Evolutionary conservation across 2,797 vertebrate species (phyloP).

Genomic region (Artibeus jamaicensis): DNA sequence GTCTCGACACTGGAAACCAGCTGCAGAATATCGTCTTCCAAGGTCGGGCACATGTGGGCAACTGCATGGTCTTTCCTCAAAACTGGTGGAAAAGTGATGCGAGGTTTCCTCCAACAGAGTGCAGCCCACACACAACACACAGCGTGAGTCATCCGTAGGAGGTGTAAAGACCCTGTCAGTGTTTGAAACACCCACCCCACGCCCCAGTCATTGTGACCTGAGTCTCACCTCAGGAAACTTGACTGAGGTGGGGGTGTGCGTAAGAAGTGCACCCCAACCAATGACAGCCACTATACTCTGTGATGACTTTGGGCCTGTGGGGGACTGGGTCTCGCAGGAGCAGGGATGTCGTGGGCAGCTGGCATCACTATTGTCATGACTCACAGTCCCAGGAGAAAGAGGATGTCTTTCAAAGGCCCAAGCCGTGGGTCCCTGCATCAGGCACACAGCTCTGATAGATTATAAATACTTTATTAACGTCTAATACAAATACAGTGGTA

Average conservation of each 20-base stretch:
- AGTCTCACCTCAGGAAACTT: not conserved
- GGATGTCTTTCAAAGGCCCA: not conserved
- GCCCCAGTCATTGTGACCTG: not conserved
- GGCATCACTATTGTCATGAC: rapidly evolving
- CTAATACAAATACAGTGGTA: not conserved
- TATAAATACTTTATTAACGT: not conserved
- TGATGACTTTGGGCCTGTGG: not conserved
- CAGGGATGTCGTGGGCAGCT: not conserved
- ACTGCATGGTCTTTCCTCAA: rapidly evolving
- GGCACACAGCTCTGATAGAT: rapidly evolving
- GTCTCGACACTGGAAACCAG: too few relatives aligned
- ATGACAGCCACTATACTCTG: rapidly evolving
- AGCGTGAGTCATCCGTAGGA: not conserved
- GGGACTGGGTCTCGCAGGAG: rapidly evolving
- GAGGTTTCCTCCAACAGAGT: rapidly evolving
- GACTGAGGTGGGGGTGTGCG: too few relatives aligned
- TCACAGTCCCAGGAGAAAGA: rapidly evolving
- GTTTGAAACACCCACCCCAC: not conserved
- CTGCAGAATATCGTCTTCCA: rapidly evolving
- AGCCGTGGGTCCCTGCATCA: not conserved
- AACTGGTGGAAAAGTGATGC: not conserved
- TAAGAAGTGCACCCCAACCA: not conserved
- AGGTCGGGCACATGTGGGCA: not conserved
- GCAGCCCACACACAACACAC: not conserved
- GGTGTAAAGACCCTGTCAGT: not conserved